Conservation (phyloP, 2,888 invertebrate genomes). For the Mythimna lalbum region DNA sequence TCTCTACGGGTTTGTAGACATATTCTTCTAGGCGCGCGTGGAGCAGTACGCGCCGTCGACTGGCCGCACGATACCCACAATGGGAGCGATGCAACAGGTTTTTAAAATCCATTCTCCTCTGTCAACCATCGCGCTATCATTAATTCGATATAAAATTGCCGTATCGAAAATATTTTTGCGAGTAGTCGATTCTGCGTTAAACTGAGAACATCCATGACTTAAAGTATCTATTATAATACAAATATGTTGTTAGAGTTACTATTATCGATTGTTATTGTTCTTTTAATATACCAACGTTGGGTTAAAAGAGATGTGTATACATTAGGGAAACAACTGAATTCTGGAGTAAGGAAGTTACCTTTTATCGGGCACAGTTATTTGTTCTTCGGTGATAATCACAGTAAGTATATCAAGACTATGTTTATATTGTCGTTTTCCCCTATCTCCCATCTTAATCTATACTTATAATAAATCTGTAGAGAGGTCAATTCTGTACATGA, state of each 20-base stretch:
- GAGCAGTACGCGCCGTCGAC: no score
- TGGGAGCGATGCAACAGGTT: not conserved
- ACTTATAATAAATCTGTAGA: no score
- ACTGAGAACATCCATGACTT: not conserved
- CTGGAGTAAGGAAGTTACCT: conserved; percentile 51
- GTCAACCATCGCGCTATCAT: not conserved
- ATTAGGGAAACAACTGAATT: conserved; percentile 52
- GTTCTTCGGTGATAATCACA: conserved; percentile 60
- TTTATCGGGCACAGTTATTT: conserved; percentile 64
- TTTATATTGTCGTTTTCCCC: not conserved
- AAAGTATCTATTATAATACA: not conserved
- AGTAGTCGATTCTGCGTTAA: not conserved
- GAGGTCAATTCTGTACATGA: no score
- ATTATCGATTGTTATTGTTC: conserved; percentile 19
- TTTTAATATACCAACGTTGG: conserved; percentile 52
- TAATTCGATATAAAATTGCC: conserved; percentile 27
- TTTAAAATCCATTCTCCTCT: not conserved
- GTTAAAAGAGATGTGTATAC: conserved; percentile 50
- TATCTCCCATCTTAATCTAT: not conserved
- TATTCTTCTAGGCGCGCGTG: no score
- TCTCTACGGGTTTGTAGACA: no score
- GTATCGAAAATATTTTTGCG: conserved; percentile 1
- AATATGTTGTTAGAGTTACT: conserved; percentile 34
- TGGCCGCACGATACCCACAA: no score
- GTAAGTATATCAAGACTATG: conserved; percentile 37